A percentile compares a stretch with the other conserved stretches of the same genome.
These are phyloP conservation scores for Anarhynchus alexandrinus DNA, from an alignment of 2,113 vertebrate genomes.

Conservation along the genomic window DNA sequence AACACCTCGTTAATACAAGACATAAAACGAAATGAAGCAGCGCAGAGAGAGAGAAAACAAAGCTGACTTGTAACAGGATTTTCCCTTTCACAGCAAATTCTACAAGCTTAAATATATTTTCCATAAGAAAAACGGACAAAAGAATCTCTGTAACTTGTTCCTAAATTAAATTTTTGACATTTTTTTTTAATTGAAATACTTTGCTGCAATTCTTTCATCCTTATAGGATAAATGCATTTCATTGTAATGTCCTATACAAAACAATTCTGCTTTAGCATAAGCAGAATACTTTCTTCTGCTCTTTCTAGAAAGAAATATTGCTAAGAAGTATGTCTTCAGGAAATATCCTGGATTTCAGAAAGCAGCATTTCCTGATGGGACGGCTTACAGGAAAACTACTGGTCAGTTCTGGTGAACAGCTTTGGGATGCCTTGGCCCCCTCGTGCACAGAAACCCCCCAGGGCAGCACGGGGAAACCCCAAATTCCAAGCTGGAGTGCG, in stretches of 20 bases:
- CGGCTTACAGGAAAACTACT: neutral
- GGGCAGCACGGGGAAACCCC: neutral
- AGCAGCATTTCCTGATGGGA: neutral
- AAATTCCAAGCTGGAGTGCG: neutral
- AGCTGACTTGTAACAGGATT: neutral
- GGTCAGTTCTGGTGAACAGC: neutral
- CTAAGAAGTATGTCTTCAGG: neutral
- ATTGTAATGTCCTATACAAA: neutral
- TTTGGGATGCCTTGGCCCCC: neutral
- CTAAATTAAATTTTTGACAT: neutral
- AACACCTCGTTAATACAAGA: neutral
- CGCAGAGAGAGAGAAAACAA: neutral
- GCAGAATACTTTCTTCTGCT: neutral
- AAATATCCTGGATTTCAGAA: neutral
- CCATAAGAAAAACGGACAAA: neutral
- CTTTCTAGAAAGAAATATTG: neutral
- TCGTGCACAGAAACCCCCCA: fast-evolving
- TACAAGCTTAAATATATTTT: neutral
- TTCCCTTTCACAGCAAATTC: neutral
- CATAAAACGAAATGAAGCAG: neutral
- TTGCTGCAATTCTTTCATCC: neutral
- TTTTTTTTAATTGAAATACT: neutral
- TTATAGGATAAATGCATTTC: neutral
- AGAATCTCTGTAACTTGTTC: neutral
- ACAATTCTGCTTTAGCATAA: neutral